Conservation (phyloP, 2,797 vertebrate genomes). For the Odontamblyopus lacepedii region DNA sequence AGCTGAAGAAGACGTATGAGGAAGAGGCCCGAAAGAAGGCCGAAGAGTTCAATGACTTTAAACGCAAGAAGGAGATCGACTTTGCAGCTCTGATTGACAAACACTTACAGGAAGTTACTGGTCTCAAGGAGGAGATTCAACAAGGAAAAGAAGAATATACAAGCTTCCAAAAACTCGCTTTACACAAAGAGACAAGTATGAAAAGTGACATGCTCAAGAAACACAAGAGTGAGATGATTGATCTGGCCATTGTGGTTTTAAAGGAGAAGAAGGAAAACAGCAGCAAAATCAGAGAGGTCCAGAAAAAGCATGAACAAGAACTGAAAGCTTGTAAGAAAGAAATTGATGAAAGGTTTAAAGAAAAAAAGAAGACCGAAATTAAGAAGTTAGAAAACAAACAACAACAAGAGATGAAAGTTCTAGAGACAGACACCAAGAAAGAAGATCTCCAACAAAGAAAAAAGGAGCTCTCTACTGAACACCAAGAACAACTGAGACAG, state of each 20-base stretch:
- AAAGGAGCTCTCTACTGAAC: too few species aligned
- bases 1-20: background rate
- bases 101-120: background rate
- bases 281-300: background rate
- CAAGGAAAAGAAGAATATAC: background rate
- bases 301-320: background rate
- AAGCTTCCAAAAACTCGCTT: background rate
- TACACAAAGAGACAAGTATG: conserved; percentile 6
- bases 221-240: conserved; percentile 5
- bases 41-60: background rate
- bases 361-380: background rate
- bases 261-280: background rate
- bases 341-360: background rate
- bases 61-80: background rate
- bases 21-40: conserved; percentile 3
- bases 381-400: background rate
- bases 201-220: background rate
- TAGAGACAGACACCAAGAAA: background rate
- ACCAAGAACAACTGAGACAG: too few species aligned
- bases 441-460: too few species aligned
- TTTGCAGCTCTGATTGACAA: conserved; percentile 1
- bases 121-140: background rate
- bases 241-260: conserved; percentile 5
- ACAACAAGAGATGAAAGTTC: background rate
- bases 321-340: too few species aligned